phyloP scores from a whole-genome alignment of 2,797 vertebrate species.

The Hydrocynus forskahlii region DNA sequence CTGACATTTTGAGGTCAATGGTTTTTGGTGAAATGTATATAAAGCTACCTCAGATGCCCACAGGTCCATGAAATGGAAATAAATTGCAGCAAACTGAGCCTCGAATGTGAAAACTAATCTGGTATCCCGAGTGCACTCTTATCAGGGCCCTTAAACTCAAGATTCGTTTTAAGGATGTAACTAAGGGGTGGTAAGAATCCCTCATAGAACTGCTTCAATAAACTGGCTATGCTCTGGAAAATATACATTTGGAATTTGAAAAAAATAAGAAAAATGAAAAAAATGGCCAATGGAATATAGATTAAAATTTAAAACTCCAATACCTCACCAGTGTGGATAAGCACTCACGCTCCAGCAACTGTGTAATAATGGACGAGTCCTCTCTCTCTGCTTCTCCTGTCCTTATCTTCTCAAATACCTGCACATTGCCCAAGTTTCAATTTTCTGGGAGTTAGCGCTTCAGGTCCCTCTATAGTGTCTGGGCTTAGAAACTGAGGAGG shows the following conservation, averaged over 20 bases:
- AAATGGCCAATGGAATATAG: conserved; percentile 50
- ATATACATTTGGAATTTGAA: conserved; percentile 53
- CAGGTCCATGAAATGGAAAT: conserved; percentile 31
- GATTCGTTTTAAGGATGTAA: conserved; percentile 50
- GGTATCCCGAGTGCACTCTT: conserved; percentile 31
- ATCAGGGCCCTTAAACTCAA: conserved; percentile 44
- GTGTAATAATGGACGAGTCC: conserved; percentile 53
- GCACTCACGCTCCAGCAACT: conserved; percentile 48
- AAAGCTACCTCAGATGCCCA: conserved; percentile 57
- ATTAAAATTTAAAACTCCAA: conserved; percentile 57
- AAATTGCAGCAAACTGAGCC: conserved; percentile 25
- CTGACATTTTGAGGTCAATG: conserved; percentile 50
- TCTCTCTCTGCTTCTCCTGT: conserved; percentile 20
- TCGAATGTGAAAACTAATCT: conserved; percentile 30
- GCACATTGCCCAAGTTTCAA: conserved; percentile 53
- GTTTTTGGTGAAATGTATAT: conserved; percentile 63
- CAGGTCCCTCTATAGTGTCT: conserved; percentile 24
- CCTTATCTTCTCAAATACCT: conserved; percentile 53
- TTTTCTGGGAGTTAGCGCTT: conserved; percentile 52
- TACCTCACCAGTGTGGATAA: conserved; percentile 50
- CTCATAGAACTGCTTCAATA: conserved; percentile 39
- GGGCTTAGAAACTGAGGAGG: conserved; percentile 22
- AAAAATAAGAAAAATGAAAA: conserved; percentile 31
- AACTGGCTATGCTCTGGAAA: conserved; percentile 49
- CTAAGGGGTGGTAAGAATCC: conserved; percentile 22